Evolutionary conservation across 1,140 invertebrate species (phyloP), one percentile per base, ranked within the genome.

Genomic region (Teleopsis dalmanni): DNA sequence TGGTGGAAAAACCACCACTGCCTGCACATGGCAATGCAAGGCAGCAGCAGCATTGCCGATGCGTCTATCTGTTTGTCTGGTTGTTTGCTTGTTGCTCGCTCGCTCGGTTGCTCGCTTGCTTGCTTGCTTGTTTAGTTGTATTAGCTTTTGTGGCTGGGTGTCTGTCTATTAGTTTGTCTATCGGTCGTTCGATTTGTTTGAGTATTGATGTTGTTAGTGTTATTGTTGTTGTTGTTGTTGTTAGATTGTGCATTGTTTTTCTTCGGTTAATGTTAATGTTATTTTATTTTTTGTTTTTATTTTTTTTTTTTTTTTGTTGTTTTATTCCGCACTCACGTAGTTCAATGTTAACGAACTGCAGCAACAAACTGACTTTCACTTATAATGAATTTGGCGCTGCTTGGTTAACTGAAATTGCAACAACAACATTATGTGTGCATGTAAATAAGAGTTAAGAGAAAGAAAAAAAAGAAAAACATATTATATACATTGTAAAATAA

Each of bases 331-430:
- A 48, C 50, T 52, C 50, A 52, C 51, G 61, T 66, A 67, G 64
- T 67, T 67, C 64, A 67, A 67, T 66, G 64, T 67, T 66, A 67
- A 67, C 63, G 64, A 67, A 67, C 64, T 67, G 62, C 61, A 48
- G 40, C 33, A 47, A 37, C 43, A 37, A 47, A 47, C 38, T 41
- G 50, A 52, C 50, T 52, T 52, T 52, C 50, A 52, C 50, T 52
- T 52, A 43, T 43, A 52, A 52, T 52, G 50, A 52, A 52, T 52
- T 52, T 52, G 50, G 46, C 49, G 46, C 42, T 43, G 50, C 29
- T 47, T 46, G 25, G 31, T 34, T 52, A 16, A 38, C 35, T n/a
- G n/a, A n/a, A n/a, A n/a, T n/a, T n/a, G n/a, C n/a, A n/a, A n/a
- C n/a, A n/a, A n/a, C n/a, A n/a, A n/a, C n/a, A n/a, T n/a, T n/a